Evolutionary conservation across 2,888 invertebrate genomes (phyloP).

Genomic region (Caenorhabditis auriculariae): DNA sequence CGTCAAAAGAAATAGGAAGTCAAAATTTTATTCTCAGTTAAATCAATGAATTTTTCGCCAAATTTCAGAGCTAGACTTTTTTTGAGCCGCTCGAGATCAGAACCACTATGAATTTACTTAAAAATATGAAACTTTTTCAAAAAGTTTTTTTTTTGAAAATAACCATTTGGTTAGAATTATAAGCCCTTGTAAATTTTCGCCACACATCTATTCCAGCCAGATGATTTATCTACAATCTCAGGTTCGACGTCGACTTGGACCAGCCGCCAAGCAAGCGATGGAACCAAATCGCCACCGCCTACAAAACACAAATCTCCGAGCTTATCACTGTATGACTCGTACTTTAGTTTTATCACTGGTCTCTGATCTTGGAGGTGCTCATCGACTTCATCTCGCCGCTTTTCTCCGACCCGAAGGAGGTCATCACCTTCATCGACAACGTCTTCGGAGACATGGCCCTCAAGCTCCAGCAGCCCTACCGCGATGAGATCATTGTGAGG

Average conservation of each 20-base stretch:
- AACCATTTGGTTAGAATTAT: too few species aligned
- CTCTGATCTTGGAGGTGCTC: slow-evolving; percentile 12
- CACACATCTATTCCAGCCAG: too few species aligned
- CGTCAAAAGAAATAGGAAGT: too few species aligned
- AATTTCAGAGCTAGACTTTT: too few species aligned
- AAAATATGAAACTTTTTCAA: too few species aligned
- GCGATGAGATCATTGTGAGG: slow-evolving; percentile 51
- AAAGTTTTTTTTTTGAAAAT: too few species aligned
- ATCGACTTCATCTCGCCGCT: slow-evolving; percentile 39
- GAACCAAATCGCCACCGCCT: slow-evolving; percentile 47
- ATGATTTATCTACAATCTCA: too few species aligned
- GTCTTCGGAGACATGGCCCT: slow-evolving; percentile 44
- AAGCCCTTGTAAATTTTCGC: too few species aligned
- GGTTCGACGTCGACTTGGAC: slow-evolving; percentile 58
- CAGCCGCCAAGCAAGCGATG: slow-evolving; percentile 45
- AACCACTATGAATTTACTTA: too few species aligned
- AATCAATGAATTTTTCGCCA: too few species aligned
- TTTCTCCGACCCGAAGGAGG: slow-evolving; percentile 47
- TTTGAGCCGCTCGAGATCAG: too few species aligned
- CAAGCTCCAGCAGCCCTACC: slow-evolving; percentile 51
- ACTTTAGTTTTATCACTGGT: slow-evolving; percentile 6
- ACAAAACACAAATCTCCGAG: slow-evolving; percentile 47
- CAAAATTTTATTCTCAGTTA: too few species aligned
- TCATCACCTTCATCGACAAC: slow-evolving; percentile 46
- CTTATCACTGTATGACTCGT: slow-evolving; percentile 49